Evolutionary conservation across 2,797 vertebrate genomes (phyloP).

Genomic region (Hephaestus fuliginosus): DNA sequence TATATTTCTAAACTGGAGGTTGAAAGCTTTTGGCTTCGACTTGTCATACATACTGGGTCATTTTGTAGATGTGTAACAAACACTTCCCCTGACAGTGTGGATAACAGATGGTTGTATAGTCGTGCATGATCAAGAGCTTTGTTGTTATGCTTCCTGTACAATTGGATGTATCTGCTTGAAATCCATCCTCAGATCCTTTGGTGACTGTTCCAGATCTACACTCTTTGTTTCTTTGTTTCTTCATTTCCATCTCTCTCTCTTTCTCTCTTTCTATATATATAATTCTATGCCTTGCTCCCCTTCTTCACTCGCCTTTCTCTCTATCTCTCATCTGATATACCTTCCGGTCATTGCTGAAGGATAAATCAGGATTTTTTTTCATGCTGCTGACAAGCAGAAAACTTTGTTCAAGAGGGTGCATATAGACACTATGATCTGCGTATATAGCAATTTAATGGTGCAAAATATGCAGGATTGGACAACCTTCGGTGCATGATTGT

Average conservation of each 20-base stretch:
- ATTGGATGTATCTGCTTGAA: constrained; percentile 48
- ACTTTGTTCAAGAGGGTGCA: constrained; percentile 62
- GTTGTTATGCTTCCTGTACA: constrained; percentile 50
- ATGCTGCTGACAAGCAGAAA: constrained; percentile 77
- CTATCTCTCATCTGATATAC: constrained; percentile 63
- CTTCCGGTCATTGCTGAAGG: constrained; percentile 73
- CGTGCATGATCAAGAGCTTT: constrained; percentile 54
- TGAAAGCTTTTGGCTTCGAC: constrained; percentile 28
- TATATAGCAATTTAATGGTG: constrained; percentile 33
- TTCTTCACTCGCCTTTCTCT: constrained; percentile 28
- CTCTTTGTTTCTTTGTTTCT: constrained; percentile 47
- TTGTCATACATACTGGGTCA: constrained; percentile 36
- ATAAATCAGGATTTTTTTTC: constrained; percentile 69
- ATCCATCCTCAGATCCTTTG: constrained; percentile 43
- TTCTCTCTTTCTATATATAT: not conserved
- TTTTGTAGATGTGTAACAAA: constrained; percentile 45
- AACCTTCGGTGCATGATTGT: constrained; percentile 13
- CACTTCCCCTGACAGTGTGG: constrained; percentile 39
- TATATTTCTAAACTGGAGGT: constrained; percentile 13
- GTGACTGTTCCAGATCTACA: constrained; percentile 33
- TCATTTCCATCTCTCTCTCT: constrained; percentile 32
- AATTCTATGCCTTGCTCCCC: constrained; percentile 1
- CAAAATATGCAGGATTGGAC: constrained; percentile 46
- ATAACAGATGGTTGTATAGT: constrained; percentile 62
- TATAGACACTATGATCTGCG: constrained; percentile 28